Evolutionary conservation across 2,888 invertebrate genomes (phyloP).

Genomic region (Xylota segnis): DNA sequence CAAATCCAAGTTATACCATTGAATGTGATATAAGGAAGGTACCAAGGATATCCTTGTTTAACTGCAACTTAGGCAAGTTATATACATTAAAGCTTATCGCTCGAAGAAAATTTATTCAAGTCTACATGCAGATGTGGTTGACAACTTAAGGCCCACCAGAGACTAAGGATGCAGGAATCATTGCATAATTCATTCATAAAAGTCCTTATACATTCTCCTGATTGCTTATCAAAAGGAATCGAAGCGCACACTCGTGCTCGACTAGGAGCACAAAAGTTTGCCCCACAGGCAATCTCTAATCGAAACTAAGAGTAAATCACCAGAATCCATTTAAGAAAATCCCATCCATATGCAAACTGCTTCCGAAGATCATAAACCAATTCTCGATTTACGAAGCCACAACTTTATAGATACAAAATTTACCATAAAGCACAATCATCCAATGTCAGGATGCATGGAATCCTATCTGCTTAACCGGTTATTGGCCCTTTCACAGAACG

Average conservation of each 20-base stretch:
- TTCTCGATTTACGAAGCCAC: background rate
- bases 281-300: background rate
- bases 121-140: background rate
- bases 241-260: background rate
- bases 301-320: constrained; percentile 9
- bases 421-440: constrained; percentile 8
- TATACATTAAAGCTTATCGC: too few species aligned
- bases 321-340: background rate
- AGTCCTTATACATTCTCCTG: background rate
- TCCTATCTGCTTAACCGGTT: constrained; percentile 36
- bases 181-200: constrained; percentile 5
- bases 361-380: constrained; percentile 9
- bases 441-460: background rate
- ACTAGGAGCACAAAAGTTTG: background rate
- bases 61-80: too few species aligned
- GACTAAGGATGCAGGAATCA: background rate
- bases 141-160: background rate
- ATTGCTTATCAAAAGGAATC: background rate
- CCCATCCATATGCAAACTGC: constrained; percentile 17
- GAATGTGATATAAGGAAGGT: too few species aligned
- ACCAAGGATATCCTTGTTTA: too few species aligned
- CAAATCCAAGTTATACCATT: too few species aligned
- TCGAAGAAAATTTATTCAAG: background rate
- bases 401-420: background rate
- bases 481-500: constrained; percentile 34